Evolutionary conservation across 2,113 vertebrate genomes (phyloP).

Genomic region (Heteronetta atricapilla): DNA sequence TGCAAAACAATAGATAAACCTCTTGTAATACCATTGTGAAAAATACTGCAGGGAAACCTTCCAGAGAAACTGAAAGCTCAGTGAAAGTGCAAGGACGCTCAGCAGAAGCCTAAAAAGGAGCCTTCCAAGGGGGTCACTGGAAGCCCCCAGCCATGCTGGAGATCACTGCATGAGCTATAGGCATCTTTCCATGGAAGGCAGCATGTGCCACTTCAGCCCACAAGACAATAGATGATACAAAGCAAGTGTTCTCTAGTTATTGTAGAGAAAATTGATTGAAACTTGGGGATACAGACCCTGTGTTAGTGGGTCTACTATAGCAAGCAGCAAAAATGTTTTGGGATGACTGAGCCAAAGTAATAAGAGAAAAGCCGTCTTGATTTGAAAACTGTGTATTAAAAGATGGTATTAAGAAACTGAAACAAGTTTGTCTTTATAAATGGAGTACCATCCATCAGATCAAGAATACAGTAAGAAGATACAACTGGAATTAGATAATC

Average conservation of each 20-base stretch:
- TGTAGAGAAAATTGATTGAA: not conserved
- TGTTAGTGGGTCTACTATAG: not conserved
- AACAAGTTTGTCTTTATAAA: not conserved
- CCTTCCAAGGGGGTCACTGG: not conserved
- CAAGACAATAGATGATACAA: not conserved
- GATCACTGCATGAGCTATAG: not conserved
- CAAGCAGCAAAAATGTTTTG: not conserved
- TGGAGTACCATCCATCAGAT: not conserved
- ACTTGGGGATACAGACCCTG: not conserved
- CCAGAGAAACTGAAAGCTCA: not conserved
- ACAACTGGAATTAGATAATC: not conserved
- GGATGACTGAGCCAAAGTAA: not conserved
- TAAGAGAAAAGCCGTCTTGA: not conserved
- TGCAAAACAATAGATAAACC: not conserved
- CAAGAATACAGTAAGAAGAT: not conserved
- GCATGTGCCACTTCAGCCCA: not conserved
- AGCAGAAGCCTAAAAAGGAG: not conserved
- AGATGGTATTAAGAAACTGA: not conserved
- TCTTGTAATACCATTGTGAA: not conserved
- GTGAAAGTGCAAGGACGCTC: not conserved
- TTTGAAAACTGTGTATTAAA: not conserved
- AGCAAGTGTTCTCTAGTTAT: not conserved
- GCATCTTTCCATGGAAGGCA: not conserved
- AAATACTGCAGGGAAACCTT: not conserved
- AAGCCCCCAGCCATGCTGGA: not conserved